Evolutionary conservation across 2,113 vertebrate species (phyloP), one percentile per base, ranked within the genome.

Genomic region (Budorcas taxicolor): DNA sequence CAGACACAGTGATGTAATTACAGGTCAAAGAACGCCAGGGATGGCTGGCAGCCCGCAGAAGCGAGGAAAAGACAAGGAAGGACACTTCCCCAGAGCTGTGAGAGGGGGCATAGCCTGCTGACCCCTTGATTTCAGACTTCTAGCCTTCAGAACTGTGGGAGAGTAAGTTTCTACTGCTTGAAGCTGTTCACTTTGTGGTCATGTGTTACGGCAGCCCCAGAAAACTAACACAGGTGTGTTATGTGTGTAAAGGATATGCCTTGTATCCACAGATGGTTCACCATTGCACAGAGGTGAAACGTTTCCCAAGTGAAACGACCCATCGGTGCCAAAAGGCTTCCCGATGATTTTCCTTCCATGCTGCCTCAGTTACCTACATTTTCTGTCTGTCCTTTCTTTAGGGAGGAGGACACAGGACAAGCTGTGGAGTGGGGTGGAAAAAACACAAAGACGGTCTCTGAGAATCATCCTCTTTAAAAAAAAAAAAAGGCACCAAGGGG

Each of bases 231-330:
- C 13, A 19, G 64, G 47, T 10, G 25, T 6, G 47, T 8, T 6
- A 5, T 10, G 19, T 8, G 3, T 25, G 7, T 64, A 21, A 29
- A 29, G 45, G 80, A 25, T 3, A 19, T 5, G 5, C 36, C 52
- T 40, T 31, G 29, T 50, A 3, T 40, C 40, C 36, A 83, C 21
- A 21, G 62, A 52, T 2, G 19, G 74, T 3, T 33, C 92, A 29
- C 15, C 67, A 4, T 0, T 0, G 14, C 33, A 5, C 0, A 36
- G 7, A 17, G 15, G 47, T 47, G 47, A 50, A 50, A 16, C 29
- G 13, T 53, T 50, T 88, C 64, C 78, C 17, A 6, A 40, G 17
- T 19, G 57, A 64, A 52, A 55, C 1, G 36, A 19, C 53, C 67
- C 81, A 2, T 27, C 7, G 0, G 62, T 57, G 40, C n/a, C 5